Conservation (phyloP, 2,797 vertebrate species). For the Molossus molossus region DNA sequence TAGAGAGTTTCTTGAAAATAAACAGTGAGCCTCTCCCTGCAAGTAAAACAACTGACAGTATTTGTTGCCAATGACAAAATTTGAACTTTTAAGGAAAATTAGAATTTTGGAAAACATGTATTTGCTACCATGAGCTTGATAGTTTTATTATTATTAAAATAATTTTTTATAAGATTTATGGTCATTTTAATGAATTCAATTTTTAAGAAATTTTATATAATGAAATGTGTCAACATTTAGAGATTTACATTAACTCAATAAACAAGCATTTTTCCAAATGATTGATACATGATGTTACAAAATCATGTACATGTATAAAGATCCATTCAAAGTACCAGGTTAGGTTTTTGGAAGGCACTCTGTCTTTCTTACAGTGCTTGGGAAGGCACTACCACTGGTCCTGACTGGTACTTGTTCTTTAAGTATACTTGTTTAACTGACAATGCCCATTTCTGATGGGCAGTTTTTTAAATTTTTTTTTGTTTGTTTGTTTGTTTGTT, state of each 20-base stretch:
- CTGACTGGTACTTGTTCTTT: not conserved
- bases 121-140: not conserved
- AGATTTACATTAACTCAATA: conserved; percentile 12
- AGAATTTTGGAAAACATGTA: conserved; percentile 19
- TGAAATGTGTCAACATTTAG: not conserved
- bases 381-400: not conserved
- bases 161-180: conserved; percentile 44
- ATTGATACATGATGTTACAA: not conserved
- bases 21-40: conserved; percentile 1
- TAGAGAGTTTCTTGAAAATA: conserved; percentile 33
- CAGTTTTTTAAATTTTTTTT: too few species aligned
- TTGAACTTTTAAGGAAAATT: conserved; percentile 53
- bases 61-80: conserved; percentile 2
- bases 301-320: conserved; percentile 8
- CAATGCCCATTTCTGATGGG: not conserved
- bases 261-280: not conserved
- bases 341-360: not conserved
- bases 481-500: too few species aligned
- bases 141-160: conserved; percentile 42
- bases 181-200: conserved; percentile 34
- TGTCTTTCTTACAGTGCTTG: not conserved
- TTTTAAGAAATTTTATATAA: not conserved
- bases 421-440: not conserved
- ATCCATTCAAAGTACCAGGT: not conserved
- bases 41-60: not conserved